Evolutionary conservation across 2,113 vertebrate species (phyloP).

Genomic region (Plecotus auritus): DNA sequence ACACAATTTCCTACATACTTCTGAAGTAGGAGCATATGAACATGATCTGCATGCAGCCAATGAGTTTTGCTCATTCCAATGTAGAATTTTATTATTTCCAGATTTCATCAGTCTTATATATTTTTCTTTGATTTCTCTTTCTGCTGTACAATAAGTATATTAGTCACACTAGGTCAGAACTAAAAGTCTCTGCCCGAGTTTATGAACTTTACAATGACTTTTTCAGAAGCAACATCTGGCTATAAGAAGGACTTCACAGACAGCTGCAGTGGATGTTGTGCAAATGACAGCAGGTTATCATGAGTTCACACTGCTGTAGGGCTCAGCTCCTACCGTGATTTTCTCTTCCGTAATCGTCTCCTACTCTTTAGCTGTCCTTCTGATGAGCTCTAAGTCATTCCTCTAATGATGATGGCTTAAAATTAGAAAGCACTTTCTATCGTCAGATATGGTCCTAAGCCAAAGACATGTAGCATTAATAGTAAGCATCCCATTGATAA

Average conservation of each 20-base stretch:
- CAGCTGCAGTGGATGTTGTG: slow-evolving; percentile 68
- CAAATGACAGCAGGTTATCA: slow-evolving; percentile 59
- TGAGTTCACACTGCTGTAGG: slow-evolving; percentile 78
- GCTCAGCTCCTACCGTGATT: slow-evolving; percentile 65
- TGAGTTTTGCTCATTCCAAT: not conserved
- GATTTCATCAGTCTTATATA: slow-evolving; percentile 61
- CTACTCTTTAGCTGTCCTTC: slow-evolving; percentile 67
- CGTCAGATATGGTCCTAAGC: not conserved
- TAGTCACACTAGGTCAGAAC: slow-evolving; percentile 69
- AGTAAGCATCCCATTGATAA: slow-evolving; percentile 17
- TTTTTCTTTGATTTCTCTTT: slow-evolving; percentile 69
- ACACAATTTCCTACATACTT: not conserved
- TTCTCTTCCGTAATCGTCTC: slow-evolving; percentile 57
- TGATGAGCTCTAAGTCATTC: slow-evolving; percentile 37
- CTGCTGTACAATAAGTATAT: slow-evolving; percentile 49
- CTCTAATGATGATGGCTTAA: not conserved
- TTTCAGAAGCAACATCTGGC: slow-evolving; percentile 80
- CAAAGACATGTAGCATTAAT: slow-evolving; percentile 4
- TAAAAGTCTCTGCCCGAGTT: slow-evolving; percentile 72
- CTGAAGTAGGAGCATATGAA: not conserved
- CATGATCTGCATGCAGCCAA: not conserved
- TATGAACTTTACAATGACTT: slow-evolving; percentile 70
- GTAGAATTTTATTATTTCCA: slow-evolving; percentile 48
- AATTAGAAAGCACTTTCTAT: not conserved
- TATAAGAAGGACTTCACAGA: slow-evolving; percentile 70